Percentiles rank a stretch among this genome's conserved stretches.
Conservation (phyloP, 2,888 invertebrate genomes). For the Acrobasis repandana region DNA sequence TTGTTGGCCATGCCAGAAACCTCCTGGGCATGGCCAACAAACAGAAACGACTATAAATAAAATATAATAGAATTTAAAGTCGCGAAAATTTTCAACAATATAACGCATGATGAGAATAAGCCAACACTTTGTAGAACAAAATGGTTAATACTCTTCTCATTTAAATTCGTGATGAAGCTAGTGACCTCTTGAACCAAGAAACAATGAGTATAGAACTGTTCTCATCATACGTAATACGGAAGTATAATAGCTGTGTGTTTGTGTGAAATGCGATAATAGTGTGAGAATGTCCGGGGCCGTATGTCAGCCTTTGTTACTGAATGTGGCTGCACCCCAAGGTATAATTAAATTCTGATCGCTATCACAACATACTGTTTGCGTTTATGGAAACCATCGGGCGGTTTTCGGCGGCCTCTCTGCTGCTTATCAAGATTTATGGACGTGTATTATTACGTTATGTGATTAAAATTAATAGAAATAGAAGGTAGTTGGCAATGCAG, state of each 20-base stretch:
- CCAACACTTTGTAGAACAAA: neutral
- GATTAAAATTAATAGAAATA: neutral
- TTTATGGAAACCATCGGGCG: conserved; percentile 36
- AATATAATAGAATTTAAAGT: neutral
- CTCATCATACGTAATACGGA: conserved; percentile 4
- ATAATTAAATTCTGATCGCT: conserved; percentile 58
- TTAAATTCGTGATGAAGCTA: neutral
- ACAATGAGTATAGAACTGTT: conserved; percentile 1
- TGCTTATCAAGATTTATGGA: conserved; percentile 14
- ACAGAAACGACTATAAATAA: neutral
- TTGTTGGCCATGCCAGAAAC: too few species aligned
- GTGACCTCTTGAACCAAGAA: conserved; percentile 13
- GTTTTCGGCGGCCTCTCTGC: conserved; percentile 32
- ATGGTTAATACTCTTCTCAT: neutral
- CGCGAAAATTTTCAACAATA: neutral
- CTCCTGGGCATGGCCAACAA: neutral
- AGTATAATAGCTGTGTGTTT: conserved; percentile 1
- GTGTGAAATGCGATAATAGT: conserved; percentile 5
- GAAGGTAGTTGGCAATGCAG: neutral
- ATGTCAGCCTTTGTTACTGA: conserved; percentile 26
- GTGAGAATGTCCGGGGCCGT: conserved; percentile 7
- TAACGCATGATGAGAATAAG: neutral
- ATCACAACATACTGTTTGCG: conserved; percentile 43
- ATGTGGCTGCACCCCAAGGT: conserved; percentile 30
- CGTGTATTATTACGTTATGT: conserved; percentile 10